A percentile compares a stretch with the other conserved stretches of the same genome.
These are phyloP conservation scores for Helarctos malayanus DNA, from an alignment of 2,797 vertebrate species.

Conservation along the genomic window DNA sequence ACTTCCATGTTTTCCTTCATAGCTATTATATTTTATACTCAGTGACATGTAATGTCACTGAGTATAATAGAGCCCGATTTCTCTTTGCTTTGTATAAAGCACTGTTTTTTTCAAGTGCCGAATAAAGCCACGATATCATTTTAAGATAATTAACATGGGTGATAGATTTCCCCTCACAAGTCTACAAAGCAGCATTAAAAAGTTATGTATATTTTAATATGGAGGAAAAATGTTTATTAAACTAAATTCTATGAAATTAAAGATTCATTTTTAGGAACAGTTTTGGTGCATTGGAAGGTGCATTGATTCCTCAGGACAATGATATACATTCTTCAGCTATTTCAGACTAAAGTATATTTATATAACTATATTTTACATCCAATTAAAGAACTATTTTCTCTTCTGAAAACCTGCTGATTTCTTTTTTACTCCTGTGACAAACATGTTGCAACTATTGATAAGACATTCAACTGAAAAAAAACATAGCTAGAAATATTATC, in stretches of 20 bases:
- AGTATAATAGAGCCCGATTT: background rate
- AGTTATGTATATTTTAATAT: slow-evolving; percentile 42
- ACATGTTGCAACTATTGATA: slow-evolving; percentile 65
- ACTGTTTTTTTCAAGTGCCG: background rate
- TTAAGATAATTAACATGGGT: slow-evolving; percentile 49
- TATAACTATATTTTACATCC: background rate
- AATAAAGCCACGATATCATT: slow-evolving; percentile 41
- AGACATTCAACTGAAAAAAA: slow-evolving; percentile 37
- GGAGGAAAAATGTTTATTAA: slow-evolving; percentile 15
- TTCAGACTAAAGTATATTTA: background rate
- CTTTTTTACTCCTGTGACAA: background rate
- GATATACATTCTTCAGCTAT: background rate
- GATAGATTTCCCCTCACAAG: background rate
- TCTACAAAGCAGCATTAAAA: slow-evolving; percentile 46
- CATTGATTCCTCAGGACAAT: slow-evolving; percentile 33
- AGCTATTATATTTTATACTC: background rate
- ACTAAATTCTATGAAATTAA: slow-evolving; percentile 17
- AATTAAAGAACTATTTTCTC: background rate
- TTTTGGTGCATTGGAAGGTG: background rate
- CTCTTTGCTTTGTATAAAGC: background rate
- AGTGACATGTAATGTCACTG: background rate
- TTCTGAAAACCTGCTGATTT: slow-evolving; percentile 42
- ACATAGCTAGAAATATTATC: slow-evolving; percentile 45
- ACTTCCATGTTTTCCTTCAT: background rate
- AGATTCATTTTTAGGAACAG: slow-evolving; percentile 29